Conservation (phyloP, 1,140 invertebrate genomes). For the Chironomus striatipennis region DNA sequence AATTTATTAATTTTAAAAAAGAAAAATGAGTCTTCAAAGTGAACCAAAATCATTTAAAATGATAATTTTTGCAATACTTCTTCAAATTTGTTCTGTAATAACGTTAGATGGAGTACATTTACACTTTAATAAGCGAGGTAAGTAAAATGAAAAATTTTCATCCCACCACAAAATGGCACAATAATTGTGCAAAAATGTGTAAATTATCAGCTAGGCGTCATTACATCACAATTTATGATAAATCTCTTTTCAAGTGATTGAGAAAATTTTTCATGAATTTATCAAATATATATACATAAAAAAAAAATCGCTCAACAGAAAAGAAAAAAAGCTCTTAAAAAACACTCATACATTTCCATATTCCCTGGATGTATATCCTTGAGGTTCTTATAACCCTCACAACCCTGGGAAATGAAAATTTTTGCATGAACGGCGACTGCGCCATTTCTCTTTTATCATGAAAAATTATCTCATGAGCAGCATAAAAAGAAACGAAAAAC, state of each 20-base stretch:
- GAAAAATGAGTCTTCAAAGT: not conserved
- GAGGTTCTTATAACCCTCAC: constrained; percentile 20
- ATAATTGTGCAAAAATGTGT: not conserved
- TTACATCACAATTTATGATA: not conserved
- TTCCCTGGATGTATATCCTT: constrained; percentile 18
- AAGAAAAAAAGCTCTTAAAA: not conserved
- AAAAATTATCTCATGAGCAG: not conserved
- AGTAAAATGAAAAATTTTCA: not conserved
- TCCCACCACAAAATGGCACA: not conserved
- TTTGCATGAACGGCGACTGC: constrained; percentile 1
- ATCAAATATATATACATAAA: not conserved
- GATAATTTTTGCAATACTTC: not conserved
- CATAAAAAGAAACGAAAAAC: not conserved
- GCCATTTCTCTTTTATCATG: not conserved
- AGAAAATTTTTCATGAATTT: not conserved
- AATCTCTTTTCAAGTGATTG: constrained; percentile 13
- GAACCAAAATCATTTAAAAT: not conserved
- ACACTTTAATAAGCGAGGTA: not conserved
- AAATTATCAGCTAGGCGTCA: not conserved
- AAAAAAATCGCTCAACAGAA: not conserved
- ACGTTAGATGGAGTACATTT: not conserved
- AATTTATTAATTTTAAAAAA: too few species aligned
- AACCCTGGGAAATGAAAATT: constrained; percentile 21
- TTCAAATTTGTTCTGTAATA: not conserved
- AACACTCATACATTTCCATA: constrained; percentile 21